Base-by-base conservation (phyloP, 2,113 vertebrate genomes). In the Lycocorax pyrrhopterus region DNA sequence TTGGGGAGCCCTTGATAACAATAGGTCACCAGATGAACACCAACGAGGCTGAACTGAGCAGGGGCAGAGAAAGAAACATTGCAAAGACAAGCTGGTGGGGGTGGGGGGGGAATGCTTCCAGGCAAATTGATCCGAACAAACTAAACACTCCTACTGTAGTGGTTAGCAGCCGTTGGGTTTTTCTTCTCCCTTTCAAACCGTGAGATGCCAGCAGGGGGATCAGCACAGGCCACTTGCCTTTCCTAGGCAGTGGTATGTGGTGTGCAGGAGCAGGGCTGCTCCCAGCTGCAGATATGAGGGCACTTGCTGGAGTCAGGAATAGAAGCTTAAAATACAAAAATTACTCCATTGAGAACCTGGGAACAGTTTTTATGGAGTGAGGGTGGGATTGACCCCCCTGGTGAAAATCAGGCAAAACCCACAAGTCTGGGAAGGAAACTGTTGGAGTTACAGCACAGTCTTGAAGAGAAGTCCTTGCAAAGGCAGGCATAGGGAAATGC, bases 81-180 rank as follows among this genome's bases (percentile, higher is more conserved):
- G 62, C 58, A 66, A 79, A 90, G 75, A 81, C 66, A 83, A 92
- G 43, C 52, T 68, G 51, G 23, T 9, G 23, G 23, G 25, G 10
- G 1, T 12, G 6, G 7, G 51, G 26, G 10, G 23, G 23, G 25
- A 33, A 27, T 5, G 5, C 32, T 92, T 94, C 51, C 74, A 43
- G 33, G 47, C 79, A 73, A 96, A 94, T 78, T 91, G 90, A 96
- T 95, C 71, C 9, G 21, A 95, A 82, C 81, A 94, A 96, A 94
- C 73, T 59, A 89, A 96, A 74, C 12, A 16, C 25, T 93, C 13
- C 1, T 66, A 13, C 33, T 39, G 6, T 22, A 67, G 66, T 67
- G 47, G 46, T 88, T 86, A 81, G 56, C 74, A 79, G 55, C 52
- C n/a, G 17, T 9, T 22, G 25, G 27, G 53, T 59, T 71, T 88